Evolutionary conservation across 2,113 vertebrate genomes (phyloP).

Genomic region (Saguinus midas): DNA sequence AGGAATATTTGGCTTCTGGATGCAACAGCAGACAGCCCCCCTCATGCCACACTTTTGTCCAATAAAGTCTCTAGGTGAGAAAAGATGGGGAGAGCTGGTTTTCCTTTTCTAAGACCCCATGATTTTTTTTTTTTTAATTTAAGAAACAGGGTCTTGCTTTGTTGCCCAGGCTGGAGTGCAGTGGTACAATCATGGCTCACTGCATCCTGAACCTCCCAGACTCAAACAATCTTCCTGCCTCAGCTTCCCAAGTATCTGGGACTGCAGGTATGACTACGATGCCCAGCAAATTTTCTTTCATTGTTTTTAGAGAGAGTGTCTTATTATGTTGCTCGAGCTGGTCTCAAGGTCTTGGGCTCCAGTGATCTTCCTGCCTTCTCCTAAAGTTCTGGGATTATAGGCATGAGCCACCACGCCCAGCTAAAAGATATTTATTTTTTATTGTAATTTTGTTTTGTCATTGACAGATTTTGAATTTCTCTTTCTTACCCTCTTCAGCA

Average conservation of each 20-base stretch:
- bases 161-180: not conserved
- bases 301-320: not conserved
- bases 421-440: not conserved
- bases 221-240: not conserved
- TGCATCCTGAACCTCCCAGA: not conserved
- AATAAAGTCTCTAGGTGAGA: not conserved
- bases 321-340: not conserved
- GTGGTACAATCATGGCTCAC: not conserved
- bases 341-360: not conserved
- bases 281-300: not conserved
- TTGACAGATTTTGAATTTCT: not conserved
- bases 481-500: conserved; percentile 38
- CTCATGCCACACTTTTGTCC: not conserved
- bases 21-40: not conserved
- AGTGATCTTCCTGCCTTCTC: not conserved
- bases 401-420: not conserved
- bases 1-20: not conserved
- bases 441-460: not conserved
- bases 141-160: not conserved
- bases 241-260: not conserved
- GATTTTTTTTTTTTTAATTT: not conserved
- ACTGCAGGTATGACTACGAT: not conserved
- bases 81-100: not conserved
- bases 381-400: not conserved
- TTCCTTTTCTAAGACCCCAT: not conserved